Conservation (phyloP, 2,113 vertebrate species). For the Notechis scutatus region DNA sequence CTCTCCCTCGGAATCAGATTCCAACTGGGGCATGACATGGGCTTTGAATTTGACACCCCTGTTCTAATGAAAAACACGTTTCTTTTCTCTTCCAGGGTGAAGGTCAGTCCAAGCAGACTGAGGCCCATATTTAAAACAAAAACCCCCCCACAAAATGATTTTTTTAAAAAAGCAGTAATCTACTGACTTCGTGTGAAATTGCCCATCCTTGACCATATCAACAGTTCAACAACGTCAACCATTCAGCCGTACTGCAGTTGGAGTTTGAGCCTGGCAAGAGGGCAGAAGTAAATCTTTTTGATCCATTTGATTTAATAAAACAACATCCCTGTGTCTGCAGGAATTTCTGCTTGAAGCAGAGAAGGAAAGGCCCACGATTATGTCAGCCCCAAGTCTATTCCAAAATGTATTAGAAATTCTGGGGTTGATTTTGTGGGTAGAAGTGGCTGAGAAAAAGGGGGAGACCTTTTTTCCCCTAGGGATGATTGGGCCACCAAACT, state of each 20-base stretch:
- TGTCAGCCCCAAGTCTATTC: neutral
- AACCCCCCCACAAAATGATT: neutral
- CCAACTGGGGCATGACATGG: too few relatives aligned
- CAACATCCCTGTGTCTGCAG: neutral
- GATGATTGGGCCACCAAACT: neutral
- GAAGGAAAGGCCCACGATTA: neutral
- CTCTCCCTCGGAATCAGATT: too few relatives aligned
- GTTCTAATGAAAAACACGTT: neutral
- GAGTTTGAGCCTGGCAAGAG: neutral
- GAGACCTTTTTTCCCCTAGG: neutral
- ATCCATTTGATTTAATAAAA: neutral
- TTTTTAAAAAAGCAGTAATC: neutral
- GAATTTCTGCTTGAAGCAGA: neutral
- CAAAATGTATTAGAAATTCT: neutral
- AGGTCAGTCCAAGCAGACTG: neutral
- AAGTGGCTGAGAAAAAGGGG: neutral
- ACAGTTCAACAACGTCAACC: fast-evolving
- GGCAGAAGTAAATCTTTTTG: neutral
- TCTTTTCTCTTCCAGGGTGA: neutral
- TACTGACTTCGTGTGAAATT: neutral
- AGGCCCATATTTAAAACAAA: neutral
- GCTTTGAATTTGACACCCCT: too few relatives aligned
- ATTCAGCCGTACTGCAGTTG: neutral
- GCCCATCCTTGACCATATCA: neutral
- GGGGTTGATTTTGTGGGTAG: neutral